phyloP scores from a whole-genome alignment of 92 coral and sea anemone genomes.

The Epizoanthus scotinus region DNA sequence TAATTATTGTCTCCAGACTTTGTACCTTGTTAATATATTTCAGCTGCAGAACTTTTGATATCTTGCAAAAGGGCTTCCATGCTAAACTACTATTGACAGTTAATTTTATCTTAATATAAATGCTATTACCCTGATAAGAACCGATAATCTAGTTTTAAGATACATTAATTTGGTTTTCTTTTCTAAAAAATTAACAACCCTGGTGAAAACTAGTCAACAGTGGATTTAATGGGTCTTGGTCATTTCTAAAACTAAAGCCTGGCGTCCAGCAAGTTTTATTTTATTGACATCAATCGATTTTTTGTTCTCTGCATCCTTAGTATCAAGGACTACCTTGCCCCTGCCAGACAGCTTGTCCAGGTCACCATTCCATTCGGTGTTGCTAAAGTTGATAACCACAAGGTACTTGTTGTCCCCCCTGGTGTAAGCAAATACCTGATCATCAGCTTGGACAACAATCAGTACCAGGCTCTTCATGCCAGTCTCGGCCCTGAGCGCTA shows the following conservation, averaged over 20 bases:
- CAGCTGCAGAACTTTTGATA: too few relatives aligned
- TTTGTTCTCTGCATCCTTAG: conserved; percentile 23
- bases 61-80: too few relatives aligned
- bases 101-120: too few relatives aligned
- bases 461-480: conserved; percentile 50
- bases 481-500: conserved; percentile 46
- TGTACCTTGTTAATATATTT: too few relatives aligned
- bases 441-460: conserved; percentile 51
- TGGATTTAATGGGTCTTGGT: too few relatives aligned
- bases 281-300: conserved; percentile 55
- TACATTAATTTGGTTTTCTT: too few relatives aligned
- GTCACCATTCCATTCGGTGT: conserved; percentile 53
- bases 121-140: too few relatives aligned
- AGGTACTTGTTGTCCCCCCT: conserved; percentile 55
- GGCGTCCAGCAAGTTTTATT: conserved; percentile 55
- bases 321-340: conserved; percentile 61
- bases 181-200: too few relatives aligned
- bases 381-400: conserved; percentile 65
- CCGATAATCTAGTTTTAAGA: too few relatives aligned
- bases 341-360: conserved; percentile 56
- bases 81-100: too few relatives aligned
- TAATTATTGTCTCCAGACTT: too few relatives aligned
- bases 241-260: conserved; percentile 55
- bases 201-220: too few relatives aligned
- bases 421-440: conserved; percentile 55